Evolutionary conservation across 2,797 vertebrate genomes (phyloP).

Genomic region (Glossophaga mutica): DNA sequence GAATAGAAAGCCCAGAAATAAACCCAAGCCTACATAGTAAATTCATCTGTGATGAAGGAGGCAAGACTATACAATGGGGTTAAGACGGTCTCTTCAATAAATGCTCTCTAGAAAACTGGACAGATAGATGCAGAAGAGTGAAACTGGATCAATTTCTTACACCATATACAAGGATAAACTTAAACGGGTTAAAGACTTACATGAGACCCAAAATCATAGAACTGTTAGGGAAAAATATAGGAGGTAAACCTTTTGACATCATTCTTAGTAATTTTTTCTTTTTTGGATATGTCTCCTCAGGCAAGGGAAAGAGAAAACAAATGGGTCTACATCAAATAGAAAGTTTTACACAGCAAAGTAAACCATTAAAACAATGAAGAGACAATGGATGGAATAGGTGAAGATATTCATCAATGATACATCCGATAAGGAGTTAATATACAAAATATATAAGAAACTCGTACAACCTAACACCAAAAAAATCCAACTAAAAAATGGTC

Average conservation of each 20-base stretch:
- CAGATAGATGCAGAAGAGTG: neutral
- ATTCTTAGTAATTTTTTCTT: neutral
- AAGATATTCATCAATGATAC: neutral
- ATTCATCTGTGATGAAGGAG: neutral
- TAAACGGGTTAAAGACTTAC: neutral
- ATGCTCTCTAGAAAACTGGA: neutral
- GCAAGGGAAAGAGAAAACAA: neutral
- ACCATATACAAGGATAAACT: neutral
- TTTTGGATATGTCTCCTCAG: neutral
- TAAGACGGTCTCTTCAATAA: neutral
- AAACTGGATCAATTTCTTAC: neutral
- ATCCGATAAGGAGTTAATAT: neutral
- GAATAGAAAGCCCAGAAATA: neutral
- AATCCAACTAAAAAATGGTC: neutral
- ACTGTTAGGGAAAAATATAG: neutral
- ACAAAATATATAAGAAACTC: neutral
- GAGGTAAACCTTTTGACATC: neutral
- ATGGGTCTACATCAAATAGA: neutral
- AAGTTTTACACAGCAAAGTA: neutral
- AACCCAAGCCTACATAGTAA: neutral
- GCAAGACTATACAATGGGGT: neutral
- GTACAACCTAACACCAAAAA: neutral
- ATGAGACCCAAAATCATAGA: neutral
- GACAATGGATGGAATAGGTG: neutral
- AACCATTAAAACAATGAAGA: neutral